Evolutionary conservation across 2,797 vertebrate genomes (phyloP).

Genomic region (Mormyrops attenuatus): DNA sequence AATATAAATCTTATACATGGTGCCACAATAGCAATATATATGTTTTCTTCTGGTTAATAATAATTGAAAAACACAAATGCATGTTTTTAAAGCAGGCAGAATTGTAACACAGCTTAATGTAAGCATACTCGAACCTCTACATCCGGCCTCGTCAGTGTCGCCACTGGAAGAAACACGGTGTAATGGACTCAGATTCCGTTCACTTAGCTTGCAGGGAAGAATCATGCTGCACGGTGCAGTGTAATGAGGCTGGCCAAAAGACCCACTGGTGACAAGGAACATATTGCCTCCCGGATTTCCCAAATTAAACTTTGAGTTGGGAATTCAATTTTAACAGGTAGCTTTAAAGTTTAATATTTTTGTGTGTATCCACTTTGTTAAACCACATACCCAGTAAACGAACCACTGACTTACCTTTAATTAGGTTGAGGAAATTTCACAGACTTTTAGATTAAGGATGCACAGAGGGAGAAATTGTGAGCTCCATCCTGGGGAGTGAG

Average conservation of each 20-base stretch:
- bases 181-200: neutral
- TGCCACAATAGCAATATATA: neutral
- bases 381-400: constrained; percentile 19
- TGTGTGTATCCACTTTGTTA: constrained; percentile 36
- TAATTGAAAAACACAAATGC: neutral
- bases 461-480: neutral
- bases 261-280: constrained; percentile 55
- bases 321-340: constrained; percentile 26
- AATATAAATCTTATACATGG: neutral
- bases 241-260: constrained; percentile 49
- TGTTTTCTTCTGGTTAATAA: neutral
- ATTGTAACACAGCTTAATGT: neutral
- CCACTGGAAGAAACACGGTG: neutral
- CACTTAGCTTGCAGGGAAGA: constrained; percentile 40
- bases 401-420: neutral
- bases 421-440: neutral
- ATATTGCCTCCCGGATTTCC: constrained; percentile 58
- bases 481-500: neutral
- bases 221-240: constrained; percentile 44
- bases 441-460: neutral
- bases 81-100: neutral
- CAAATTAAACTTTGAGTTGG: constrained; percentile 65
- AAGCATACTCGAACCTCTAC: neutral
- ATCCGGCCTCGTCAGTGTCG: neutral
- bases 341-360: constrained; percentile 61